Evolutionary conservation across 2,888 invertebrate genomes (phyloP).

Genomic region (Mythimna vitellina): DNA sequence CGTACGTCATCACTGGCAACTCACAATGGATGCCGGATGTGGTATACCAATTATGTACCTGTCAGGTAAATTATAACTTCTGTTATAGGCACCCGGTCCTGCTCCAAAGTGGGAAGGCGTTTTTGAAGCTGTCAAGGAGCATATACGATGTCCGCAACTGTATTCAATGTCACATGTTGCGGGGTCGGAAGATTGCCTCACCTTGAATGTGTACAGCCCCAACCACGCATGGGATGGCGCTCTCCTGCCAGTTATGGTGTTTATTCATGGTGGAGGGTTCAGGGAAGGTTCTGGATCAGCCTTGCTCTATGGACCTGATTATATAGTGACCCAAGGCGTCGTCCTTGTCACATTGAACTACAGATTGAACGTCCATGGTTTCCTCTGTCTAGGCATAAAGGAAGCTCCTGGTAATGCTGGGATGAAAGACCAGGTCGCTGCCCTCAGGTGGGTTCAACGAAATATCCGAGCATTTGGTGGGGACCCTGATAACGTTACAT

Average conservation of each 20-base stretch:
- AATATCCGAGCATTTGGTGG: conserved; percentile 73
- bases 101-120: conserved; percentile 33
- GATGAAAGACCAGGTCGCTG: conserved; percentile 71
- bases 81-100: conserved; percentile 40
- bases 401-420: conserved; percentile 74
- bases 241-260: conserved; percentile 66
- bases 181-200: conserved; percentile 57
- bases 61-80: not conserved
- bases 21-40: too few species aligned
- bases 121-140: conserved; percentile 32
- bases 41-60: not conserved
- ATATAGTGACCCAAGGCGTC: conserved; percentile 23
- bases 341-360: conserved; percentile 65
- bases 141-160: conserved; percentile 34
- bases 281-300: conserved; percentile 52
- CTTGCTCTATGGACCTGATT: conserved; percentile 39
- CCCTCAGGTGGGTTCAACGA: conserved; percentile 68
- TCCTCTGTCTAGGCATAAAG: conserved; percentile 68
- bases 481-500: conserved; percentile 70
- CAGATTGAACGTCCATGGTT: conserved; percentile 68
- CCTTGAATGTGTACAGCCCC: conserved; percentile 64
- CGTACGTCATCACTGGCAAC: too few species aligned
- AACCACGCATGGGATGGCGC: conserved; percentile 14
- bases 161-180: conserved; percentile 2
- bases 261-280: conserved; percentile 69